These are phyloP conservation scores for Sebastes aleutianus DNA, from an alignment of 2,797 vertebrate genomes.

Conservation along the genomic window DNA sequence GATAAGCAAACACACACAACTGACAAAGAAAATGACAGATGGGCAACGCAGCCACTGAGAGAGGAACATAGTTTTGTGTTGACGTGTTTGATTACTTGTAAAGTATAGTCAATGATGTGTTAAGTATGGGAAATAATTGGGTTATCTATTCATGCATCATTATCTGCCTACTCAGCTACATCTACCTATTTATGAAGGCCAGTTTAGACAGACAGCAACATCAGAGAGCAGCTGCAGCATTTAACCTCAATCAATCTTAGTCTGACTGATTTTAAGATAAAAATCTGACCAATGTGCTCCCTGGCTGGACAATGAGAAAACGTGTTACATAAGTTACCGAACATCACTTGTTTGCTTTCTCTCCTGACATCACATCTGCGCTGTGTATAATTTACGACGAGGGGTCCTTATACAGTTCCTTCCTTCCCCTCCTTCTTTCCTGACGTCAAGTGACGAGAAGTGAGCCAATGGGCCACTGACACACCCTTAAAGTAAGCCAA, in stretches of 20 bases:
- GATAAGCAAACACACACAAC: constrained; percentile 37
- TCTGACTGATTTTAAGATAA: neutral
- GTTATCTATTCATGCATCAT: constrained; percentile 4
- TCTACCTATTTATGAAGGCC: neutral
- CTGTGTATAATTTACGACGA: constrained; percentile 42
- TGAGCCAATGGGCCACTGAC: constrained; percentile 28
- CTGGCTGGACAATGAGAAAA: constrained; percentile 16
- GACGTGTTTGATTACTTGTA: neutral
- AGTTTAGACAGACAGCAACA: neutral
- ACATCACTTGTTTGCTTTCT: constrained; percentile 39
- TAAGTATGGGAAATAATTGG: neutral
- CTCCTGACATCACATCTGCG: constrained; percentile 14
- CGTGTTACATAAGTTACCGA: constrained; percentile 42
- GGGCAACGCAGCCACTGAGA: constrained; percentile 9
- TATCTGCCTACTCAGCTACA: neutral
- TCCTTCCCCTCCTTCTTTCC: constrained; percentile 46
- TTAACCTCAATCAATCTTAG: neutral
- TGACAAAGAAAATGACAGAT: constrained; percentile 51
- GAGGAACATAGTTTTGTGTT: constrained; percentile 6
- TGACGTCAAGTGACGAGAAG: constrained; percentile 51
- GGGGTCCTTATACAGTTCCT: constrained; percentile 49
- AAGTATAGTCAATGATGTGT: neutral
- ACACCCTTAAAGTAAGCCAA: constrained; percentile 56
- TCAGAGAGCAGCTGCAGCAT: neutral
- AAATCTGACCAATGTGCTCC: neutral